Percentiles rank a stretch among this genome's conserved stretches.
Evolutionary conservation across 2,797 vertebrate genomes (phyloP).

Genomic region (Melanotaenia parkinsoni): DNA sequence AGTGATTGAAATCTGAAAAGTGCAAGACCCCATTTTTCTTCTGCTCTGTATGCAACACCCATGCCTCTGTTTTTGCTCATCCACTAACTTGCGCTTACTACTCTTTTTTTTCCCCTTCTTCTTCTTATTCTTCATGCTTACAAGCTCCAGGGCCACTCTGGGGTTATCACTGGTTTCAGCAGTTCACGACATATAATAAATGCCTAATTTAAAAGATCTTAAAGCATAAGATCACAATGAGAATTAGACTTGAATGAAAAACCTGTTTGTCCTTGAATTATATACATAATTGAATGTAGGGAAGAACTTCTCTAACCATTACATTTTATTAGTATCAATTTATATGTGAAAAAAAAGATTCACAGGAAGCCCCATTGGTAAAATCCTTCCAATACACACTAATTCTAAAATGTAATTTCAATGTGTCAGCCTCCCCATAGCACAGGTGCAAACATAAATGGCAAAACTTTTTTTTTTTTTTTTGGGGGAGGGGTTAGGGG

Average conservation of each 20-base stretch:
- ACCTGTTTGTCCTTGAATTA: conserved; percentile 23
- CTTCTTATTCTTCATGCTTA: conserved; percentile 2
- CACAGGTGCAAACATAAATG: conserved; percentile 43
- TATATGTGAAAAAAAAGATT: conserved; percentile 11
- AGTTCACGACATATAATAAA: conserved; percentile 33
- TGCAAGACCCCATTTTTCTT: conserved; percentile 45
- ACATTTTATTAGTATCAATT: not conserved
- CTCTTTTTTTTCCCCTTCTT: conserved; percentile 3
- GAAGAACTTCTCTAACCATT: not conserved
- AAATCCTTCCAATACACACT: conserved; percentile 18
- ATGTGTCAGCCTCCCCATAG: conserved; percentile 42
- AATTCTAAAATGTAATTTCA: conserved; percentile 52
- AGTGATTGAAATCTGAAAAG: conserved; percentile 68
- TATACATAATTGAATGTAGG: not conserved
- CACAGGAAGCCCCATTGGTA: conserved; percentile 11
- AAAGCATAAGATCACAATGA: conserved; percentile 37
- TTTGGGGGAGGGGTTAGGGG: too few species aligned
- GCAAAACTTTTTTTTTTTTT: conserved; percentile 28
- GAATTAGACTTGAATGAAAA: conserved; percentile 19
- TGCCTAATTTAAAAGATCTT: conserved; percentile 26
- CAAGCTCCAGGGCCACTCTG: conserved; percentile 39
- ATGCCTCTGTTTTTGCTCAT: conserved; percentile 14
- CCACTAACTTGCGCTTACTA: conserved; percentile 1
- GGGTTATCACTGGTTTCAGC: conserved; percentile 30
- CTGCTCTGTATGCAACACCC: conserved; percentile 3